Conservation (phyloP, 2,888 invertebrate genomes). For the Lumbricus terrestris region DNA sequence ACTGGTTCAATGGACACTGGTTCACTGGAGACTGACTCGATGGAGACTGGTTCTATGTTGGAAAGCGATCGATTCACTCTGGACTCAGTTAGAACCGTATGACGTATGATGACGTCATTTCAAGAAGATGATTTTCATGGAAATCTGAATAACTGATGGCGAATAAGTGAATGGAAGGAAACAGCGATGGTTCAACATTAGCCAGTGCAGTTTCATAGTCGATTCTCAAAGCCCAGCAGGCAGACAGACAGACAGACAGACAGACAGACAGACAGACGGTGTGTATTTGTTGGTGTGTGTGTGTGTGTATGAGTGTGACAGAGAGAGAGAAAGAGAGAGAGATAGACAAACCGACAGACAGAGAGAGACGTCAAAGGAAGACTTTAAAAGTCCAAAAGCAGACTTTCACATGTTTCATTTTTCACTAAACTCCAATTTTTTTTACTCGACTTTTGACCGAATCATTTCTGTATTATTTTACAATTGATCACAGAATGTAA, state of each 20-base stretch:
- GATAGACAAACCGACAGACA: neutral
- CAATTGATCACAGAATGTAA: neutral
- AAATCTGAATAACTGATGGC: neutral
- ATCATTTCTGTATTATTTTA: neutral
- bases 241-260: neutral
- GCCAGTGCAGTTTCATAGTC: too few relatives aligned
- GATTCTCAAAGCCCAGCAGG: neutral
- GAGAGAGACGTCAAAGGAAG: neutral
- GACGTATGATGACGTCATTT: too few relatives aligned
- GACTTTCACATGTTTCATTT: neutral
- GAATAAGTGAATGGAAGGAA: neutral
- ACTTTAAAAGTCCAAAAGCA: neutral
- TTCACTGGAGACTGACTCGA: neutral
- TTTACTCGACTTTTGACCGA: neutral
- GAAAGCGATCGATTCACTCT: neutral
- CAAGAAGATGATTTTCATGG: neutral
- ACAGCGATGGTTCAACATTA: neutral
- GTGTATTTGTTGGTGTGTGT: neutral
- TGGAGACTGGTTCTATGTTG: neutral
- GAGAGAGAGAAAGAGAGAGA: too few relatives aligned
- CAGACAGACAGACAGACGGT: neutral
- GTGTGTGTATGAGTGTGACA: neutral
- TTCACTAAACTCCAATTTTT: neutral
- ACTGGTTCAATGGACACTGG: too few relatives aligned
- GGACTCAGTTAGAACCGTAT: neutral